Evolutionary conservation across 1,140 invertebrate genomes (phyloP).

Genomic region (Venturia canescens): DNA sequence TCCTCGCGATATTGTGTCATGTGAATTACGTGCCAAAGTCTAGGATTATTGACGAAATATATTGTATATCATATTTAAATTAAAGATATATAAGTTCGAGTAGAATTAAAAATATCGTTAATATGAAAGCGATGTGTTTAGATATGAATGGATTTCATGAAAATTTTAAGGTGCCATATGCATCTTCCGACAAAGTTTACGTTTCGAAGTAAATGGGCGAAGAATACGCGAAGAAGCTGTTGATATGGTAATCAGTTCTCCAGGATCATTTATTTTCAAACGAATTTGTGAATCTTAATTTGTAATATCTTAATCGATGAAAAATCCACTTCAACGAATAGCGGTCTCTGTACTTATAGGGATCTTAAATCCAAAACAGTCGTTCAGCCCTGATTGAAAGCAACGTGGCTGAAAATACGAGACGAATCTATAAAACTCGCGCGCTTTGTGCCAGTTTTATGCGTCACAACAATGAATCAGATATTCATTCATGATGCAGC

Average conservation of each 20-base stretch:
- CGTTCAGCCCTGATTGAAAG: too few relatives aligned
- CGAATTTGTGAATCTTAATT: not conserved
- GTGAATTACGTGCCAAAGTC: constrained; percentile 68
- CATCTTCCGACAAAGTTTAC: not conserved
- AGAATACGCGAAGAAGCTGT: not conserved
- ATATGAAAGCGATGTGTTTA: not conserved
- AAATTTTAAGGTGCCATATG: not conserved
- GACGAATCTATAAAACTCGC: too few relatives aligned
- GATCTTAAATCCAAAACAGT: not conserved
- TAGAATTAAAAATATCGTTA: not conserved
- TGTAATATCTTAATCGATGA: too few relatives aligned
- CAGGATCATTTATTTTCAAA: not conserved
- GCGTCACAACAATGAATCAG: too few relatives aligned
- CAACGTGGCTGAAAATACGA: too few relatives aligned
- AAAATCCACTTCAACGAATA: not conserved
- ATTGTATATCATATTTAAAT: constrained; percentile 1
- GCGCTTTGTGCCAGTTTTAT: too few relatives aligned
- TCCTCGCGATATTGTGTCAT: constrained; percentile 57
- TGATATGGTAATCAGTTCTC: not conserved
- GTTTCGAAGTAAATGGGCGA: constrained; percentile 3
- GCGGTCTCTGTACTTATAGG: not conserved
- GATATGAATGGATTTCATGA: not conserved
- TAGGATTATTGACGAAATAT: constrained; percentile 55
- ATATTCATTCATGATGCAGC: too few relatives aligned
- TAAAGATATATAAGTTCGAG: constrained; percentile 37